Evolutionary conservation across 2,888 invertebrate genomes (phyloP), one percentile per base, ranked within the genome.

Genomic region (Drosophila lacicola): DNA sequence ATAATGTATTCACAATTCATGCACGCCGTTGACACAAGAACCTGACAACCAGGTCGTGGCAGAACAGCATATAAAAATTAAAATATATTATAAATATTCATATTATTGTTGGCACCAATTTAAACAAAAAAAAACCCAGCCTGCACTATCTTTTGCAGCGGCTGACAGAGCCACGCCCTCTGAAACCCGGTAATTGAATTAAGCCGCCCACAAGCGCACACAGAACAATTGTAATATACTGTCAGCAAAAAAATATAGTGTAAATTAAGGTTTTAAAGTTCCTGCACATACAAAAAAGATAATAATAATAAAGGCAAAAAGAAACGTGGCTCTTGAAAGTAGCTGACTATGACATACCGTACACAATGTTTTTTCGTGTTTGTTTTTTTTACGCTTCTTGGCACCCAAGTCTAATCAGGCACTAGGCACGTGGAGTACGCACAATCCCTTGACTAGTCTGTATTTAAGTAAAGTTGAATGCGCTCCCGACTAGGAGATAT

Each of bases 31-130:
- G 57, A 46, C 50, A 63, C 19, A 34, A 19, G 29, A 25, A 21
- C 6, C 50, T 39, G 39, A 10, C 58, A 1, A 17, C 0, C 21
- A n/a, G 4, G 13, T 11, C 51, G 37, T 25, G 21, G 17, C 21
- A 33, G 39, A 14, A 29, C 42, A 2, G 5, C 51, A 44, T n/a
- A 44, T 14, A 25, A 34, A 51, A 17, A 61, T 54, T 46, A 49
- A 74, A 78, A 66, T 70, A 69, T 66, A 62, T 66, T 66, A 85
- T 85, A 88, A 82, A 82, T 78, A 87, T 84, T 71, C 78, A 45
- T 60, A 33, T 42, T 60, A 49, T 68, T 67, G 51, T 54, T 57
- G 14, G n/a, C 50, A 8, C 8, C 25, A 56, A 42, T 36, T 37
- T 11, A 19, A 13, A 13, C 58, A 44, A 45, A 13, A 65, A 70